Percentiles rank a stretch among this genome's conserved stretches.
Conservation (phyloP, 2,797 vertebrate genomes). For the Percopsis omiscomaycus region DNA sequence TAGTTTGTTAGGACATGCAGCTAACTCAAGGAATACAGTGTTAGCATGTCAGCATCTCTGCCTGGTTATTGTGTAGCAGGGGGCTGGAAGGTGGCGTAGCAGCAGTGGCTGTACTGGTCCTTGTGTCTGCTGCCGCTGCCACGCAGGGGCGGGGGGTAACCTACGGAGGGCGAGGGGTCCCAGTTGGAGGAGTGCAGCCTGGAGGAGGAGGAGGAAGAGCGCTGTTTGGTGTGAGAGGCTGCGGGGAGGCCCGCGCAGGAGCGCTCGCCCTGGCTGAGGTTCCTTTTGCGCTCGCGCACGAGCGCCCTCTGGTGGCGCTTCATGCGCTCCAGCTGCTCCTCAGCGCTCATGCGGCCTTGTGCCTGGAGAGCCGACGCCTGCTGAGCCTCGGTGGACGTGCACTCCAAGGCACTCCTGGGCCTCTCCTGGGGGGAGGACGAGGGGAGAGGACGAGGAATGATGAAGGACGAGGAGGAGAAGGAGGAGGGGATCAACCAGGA, state of each 20-base stretch:
- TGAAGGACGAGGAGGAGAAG: neutral
- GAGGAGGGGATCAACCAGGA: neutral
- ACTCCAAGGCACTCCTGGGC: slow-evolving; percentile 97
- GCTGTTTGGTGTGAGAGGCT: slow-evolving; percentile 44
- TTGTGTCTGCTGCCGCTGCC: slow-evolving; percentile 70
- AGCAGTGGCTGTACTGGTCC: slow-evolving; percentile 62
- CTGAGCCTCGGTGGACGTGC: slow-evolving; percentile 82
- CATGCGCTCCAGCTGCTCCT: slow-evolving; percentile 96
- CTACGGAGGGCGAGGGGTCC: slow-evolving; percentile 56
- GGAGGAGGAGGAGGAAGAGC: slow-evolving; percentile 79
- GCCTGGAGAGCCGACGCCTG: slow-evolving; percentile 66
- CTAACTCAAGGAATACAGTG: slow-evolving; percentile 31
- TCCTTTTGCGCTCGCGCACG: slow-evolving; percentile 90
- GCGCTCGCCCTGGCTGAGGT: slow-evolving; percentile 90
- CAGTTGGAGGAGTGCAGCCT: slow-evolving; percentile 52
- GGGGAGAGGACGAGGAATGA: neutral
- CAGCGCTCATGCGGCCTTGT: slow-evolving; percentile 89
- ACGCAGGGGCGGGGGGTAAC: slow-evolving; percentile 55
- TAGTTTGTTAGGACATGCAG: slow-evolving; percentile 54
- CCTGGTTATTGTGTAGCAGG: slow-evolving; percentile 50
- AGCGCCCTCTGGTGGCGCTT: slow-evolving; percentile 93
- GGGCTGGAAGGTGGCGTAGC: slow-evolving; percentile 56
- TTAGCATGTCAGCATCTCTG: slow-evolving; percentile 65
- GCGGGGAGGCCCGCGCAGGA: slow-evolving; percentile 59
- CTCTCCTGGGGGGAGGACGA: slow-evolving; percentile 77